Evolutionary conservation across 1,140 invertebrate species (phyloP), one percentile per base, ranked within the genome.

Genomic region (Drosophila nigromelanica): DNA sequence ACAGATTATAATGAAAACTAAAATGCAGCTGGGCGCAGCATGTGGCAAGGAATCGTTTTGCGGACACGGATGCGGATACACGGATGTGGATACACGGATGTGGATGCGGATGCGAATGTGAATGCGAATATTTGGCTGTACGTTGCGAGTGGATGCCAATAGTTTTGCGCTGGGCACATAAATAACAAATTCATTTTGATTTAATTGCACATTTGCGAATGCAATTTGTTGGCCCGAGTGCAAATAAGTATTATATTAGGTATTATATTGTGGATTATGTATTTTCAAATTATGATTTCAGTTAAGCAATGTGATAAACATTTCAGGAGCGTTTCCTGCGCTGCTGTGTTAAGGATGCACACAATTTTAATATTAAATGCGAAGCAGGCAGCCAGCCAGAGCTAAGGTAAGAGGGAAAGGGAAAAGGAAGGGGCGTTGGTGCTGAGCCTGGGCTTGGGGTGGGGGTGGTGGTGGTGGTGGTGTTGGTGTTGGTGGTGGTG

Each of bases 301-400:
- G 83, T 43, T 78, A 68, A 73, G 51, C 56, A 76, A 80, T 15
- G 62, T 76, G 50, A 70, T 60, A 66, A 66, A 51, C 76, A 63
- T 78, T 78, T 40, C 58, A 40, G 60, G 39, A 35, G 12, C 21
- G 37, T 42, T 59, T 59, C 64, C 72, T 58, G 61, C 6, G 7
- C 33, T 11, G 58, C 55, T 54, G 48, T n/a, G 71, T 86, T 86
- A 86, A 76, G 81, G 86, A 87, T 86, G 82, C 81, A 86, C 63
- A 86, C 81, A 87, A 86, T 86, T 86, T 86, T 78, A 86, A 86
- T 86, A 86, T 86, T 86, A 86, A 87, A 87, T 87, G 82, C 64
- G 78, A 6, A 62, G 43, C 51, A 47, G 40, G 12, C 5, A 45
- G 33, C 37, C 27, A 52, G 30, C 43, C 52, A 45, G 50, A n/a